Conservation (phyloP, 2,113 vertebrate genomes). For the Crotalus viridis region DNA sequence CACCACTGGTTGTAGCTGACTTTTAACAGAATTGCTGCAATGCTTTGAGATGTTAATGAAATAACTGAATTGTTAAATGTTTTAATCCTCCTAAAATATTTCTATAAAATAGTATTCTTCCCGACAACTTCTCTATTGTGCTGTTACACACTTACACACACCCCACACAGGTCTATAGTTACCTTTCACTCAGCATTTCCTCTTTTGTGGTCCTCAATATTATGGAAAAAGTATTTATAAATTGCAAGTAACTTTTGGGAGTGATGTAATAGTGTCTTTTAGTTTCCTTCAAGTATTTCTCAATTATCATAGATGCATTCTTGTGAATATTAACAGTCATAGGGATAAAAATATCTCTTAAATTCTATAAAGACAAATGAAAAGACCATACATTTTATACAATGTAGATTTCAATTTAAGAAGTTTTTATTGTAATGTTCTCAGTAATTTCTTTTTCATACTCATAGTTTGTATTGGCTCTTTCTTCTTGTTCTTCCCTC, state of each 20-base stretch:
- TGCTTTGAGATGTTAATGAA: neutral
- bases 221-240: slow-evolving; percentile 57
- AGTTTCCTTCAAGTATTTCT: slow-evolving; percentile 48
- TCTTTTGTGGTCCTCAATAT: slow-evolving; percentile 30
- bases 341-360: slow-evolving; percentile 43
- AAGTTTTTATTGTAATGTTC: neutral
- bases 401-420: neutral
- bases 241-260: slow-evolving; percentile 53
- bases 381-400: neutral
- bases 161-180: neutral
- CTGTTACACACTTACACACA: no score
- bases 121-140: neutral
- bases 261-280: slow-evolving; percentile 46
- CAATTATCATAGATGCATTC: slow-evolving; percentile 34
- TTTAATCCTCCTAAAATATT: neutral
- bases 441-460: neutral
- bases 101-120: neutral
- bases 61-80: neutral
- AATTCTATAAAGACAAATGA: slow-evolving; percentile 39
- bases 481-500: neutral
- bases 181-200: slow-evolving; percentile 53
- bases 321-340: slow-evolving; percentile 56
- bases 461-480: neutral
- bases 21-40: neutral
- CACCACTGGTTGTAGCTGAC: neutral